Evolutionary conservation across 2,888 invertebrate species (phyloP).

Genomic region (Erannis defoliaria): DNA sequence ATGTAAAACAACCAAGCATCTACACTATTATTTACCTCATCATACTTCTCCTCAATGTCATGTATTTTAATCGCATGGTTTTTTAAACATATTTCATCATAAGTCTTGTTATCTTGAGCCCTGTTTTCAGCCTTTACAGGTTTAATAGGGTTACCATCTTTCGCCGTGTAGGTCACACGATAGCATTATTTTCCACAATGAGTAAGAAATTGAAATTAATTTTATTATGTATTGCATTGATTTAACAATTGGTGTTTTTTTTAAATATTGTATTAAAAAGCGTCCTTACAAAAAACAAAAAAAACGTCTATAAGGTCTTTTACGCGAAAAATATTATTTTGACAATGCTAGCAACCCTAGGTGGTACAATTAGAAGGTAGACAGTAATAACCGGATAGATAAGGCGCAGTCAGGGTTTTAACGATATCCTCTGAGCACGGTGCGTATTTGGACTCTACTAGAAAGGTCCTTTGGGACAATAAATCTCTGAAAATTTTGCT

Average conservation of each 20-base stretch:
- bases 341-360: constrained; percentile 12
- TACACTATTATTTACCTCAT: constrained; percentile 18
- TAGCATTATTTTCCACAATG: not conserved
- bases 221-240: not conserved
- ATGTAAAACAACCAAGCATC: constrained; percentile 4
- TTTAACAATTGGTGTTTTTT: too few relatives aligned
- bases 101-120: constrained; percentile 19
- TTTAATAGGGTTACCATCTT: constrained; percentile 5
- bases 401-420: constrained; percentile 18
- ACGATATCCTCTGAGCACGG: constrained; percentile 8
- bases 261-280: too few relatives aligned
- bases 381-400: constrained; percentile 26
- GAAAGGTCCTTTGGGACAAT: constrained; percentile 11
- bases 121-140: constrained; percentile 13
- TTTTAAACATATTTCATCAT: constrained; percentile 20
- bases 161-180: not conserved
- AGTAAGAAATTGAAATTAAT: not conserved
- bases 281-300: not conserved
- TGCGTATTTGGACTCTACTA: constrained; percentile 6
- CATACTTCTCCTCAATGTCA: constrained; percentile 27
- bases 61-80: constrained; percentile 17
- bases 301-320: too few relatives aligned
- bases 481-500: constrained; percentile 7
- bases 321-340: not conserved
- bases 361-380: constrained; percentile 22